Evolutionary conservation across 2,113 vertebrate genomes (phyloP), one percentile per base, ranked within the genome.

Genomic region (Muntiacus muntjak): DNA sequence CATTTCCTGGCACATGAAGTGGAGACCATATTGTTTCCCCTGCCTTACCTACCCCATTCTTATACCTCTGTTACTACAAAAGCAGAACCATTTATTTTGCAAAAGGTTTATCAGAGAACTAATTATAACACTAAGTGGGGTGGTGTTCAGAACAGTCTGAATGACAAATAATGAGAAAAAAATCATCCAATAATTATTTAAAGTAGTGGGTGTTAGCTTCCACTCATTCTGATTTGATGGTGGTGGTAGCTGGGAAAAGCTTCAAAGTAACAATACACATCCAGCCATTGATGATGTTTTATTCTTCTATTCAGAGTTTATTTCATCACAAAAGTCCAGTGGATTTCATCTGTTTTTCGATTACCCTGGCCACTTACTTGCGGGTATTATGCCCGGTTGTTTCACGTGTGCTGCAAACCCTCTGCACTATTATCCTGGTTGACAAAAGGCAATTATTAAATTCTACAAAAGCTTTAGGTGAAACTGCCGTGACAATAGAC

Each of bases 401-500:
- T 98, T 97, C 98, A 98, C 93, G 81, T 98, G 98, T 95, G 96
- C 97, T 84, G 98, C 98, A 96, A 98, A 98, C 98, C 99, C 99
- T 99, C 98, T 97, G 98, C 97, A 95, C 98, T 98, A 99, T 99
- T 99, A 99, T 99, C 93, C 98, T 98, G 96, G 97, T 98, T 98
- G 98, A 99, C 99, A 99, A 99, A 99, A 99, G 99, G 99, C 99
- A 99, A 99, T 99, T 99, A 99, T 99, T 99, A 98, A 98, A 99
- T 99, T 99, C 98, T 98, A 98, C 98, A 99, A 99, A 98, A 99
- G 98, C 99, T 98, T 98, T 98, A 98, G 98, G 99, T 99, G 99
- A 98, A 99, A 99, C 98, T 99, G 98, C 97, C 95, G 76, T 96
- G 97, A 99, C 99, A 99, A 99, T 99, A 98, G 98, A 86, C 98